Evolutionary conservation across 2,113 vertebrate genomes (phyloP).

Genomic region (Heterocephalus glaber): DNA sequence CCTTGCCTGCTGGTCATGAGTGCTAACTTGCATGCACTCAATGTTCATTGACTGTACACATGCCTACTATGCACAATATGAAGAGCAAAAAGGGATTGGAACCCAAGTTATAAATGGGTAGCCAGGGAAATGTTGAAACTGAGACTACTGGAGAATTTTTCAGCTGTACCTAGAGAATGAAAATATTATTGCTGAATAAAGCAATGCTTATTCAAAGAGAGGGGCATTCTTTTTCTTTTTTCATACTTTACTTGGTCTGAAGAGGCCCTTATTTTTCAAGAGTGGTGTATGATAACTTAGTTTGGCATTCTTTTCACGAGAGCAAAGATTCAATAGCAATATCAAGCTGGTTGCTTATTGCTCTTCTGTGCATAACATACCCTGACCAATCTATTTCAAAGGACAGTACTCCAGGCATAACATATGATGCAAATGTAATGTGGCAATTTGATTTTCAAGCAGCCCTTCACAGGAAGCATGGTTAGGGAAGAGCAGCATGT

Average conservation of each 20-base stretch:
- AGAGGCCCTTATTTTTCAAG: conserved; percentile 61
- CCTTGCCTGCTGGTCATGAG: neutral
- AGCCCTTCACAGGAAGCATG: conserved; percentile 39
- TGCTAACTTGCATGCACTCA: neutral
- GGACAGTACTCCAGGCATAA: conserved; percentile 57
- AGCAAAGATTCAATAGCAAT: conserved; percentile 45
- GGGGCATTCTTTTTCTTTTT: neutral
- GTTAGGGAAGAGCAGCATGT: conserved; percentile 20
- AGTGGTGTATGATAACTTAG: conserved; percentile 61
- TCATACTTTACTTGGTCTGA: conserved; percentile 20
- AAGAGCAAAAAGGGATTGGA: neutral
- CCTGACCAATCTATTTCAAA: conserved; percentile 66
- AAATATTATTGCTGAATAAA: conserved; percentile 26
- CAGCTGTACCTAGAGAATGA: neutral
- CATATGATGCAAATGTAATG: conserved; percentile 39
- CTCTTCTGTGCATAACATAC: conserved; percentile 61
- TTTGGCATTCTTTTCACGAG: conserved; percentile 54
- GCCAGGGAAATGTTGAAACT: neutral
- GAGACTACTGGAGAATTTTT: neutral
- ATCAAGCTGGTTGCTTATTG: conserved; percentile 56
- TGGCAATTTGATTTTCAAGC: conserved; percentile 78
- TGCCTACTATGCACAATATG: neutral
- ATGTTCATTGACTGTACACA: neutral
- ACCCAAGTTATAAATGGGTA: neutral
- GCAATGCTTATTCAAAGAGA: conserved; percentile 59